Base-by-base conservation (phyloP, 2,888 invertebrate genomes). In the Ophion costatus region DNA sequence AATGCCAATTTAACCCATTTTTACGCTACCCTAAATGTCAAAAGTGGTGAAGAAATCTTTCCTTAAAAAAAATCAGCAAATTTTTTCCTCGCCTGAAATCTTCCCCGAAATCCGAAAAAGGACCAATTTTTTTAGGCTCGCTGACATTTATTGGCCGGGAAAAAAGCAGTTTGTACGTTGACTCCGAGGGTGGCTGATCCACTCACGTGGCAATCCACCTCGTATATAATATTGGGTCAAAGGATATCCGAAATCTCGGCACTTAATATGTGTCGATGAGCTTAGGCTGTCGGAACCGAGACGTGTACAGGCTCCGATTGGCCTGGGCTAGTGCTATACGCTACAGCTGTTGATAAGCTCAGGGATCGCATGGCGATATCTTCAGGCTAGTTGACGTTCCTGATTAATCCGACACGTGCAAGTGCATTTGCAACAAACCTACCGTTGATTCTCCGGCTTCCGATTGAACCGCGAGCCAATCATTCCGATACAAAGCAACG, bases 231-330 rank as follows among this genome's bases (percentile, higher is more conserved):
- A 75, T 83, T 45, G 86, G 88, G 86, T 87, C 86, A 85, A 88
- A 88, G 87, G 89, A 88, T 87, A 88, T 87, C 87, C 87, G 87
- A 85, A 88, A 92, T 91, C 92, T 91, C 85, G 88, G 90, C 90
- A 92, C 90, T 92, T 92, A 92, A 92, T 92, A 91, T 89, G 90
- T 88, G 91, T 92, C 91, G 90, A 88, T 90, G 89, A 90, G 91
- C 92, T 91, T 90, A 91, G 88, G 88, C 88, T 88, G 88, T 84
- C 88, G 86, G 87, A 89, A 84, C 87, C 81, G 88, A 85, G 88
- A 87, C 89, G 87, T 90, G 89, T 91, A 75, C 86, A 88, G 89
- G 89, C 89, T 91, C 90, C 88, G 89, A 90, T 91, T 90, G 90
- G 89, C 89, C 45, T 45, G 20, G 9, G 9, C 85, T 87, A 86